Evolutionary conservation across 1,140 invertebrate species (phyloP), one percentile per base, ranked within the genome.

Genomic region (Danaus melanippus): DNA sequence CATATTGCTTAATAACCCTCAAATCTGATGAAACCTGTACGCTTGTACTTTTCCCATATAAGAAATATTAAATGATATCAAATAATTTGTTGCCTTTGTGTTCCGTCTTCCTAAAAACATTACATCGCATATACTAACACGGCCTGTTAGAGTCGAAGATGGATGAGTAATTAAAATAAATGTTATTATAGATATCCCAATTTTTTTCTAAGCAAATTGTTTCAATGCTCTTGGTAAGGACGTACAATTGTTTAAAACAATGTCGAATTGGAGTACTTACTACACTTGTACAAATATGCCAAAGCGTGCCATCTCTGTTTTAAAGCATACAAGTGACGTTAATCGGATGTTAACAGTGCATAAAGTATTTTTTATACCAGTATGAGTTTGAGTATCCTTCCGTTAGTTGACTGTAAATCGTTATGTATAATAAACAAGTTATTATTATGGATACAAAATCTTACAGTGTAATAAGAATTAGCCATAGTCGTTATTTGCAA

Each of bases 281-380:
- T 56, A 67, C 80, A 84, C 43, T 72, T 86, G 83, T 74, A 49
- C 58, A 84, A 84, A 86, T 62, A 84, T 21, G 50, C 45, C 62
- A 60, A 78, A 82, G 79, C 71, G 77, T 82, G 80, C 77, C 72
- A 62, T 66, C 61, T 68, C 56, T 68, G 56, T 55, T 64, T 21
- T 48, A 58, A 59, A 56, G 46, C 46, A 42, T 58, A 50, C 44
- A 55, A 42, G 53, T 57, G 57, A 55, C 66, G 53, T 62, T 52
- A 58, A 58, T 55, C 10, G 50, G 54, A 12, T 45, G 53, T 49
- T 53, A 44, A 60, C 15, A 42, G 1, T 10, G 41, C 47, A 32
- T 11, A 46, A 46, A 47, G 12, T 42, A 47, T 39, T 12, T 43
- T 46, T 40, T 51, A 21, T 10, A 46, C 12, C 47, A 60, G 48